Evolutionary conservation across 2,113 vertebrate species (phyloP).

Genomic region (Vidua macroura): DNA sequence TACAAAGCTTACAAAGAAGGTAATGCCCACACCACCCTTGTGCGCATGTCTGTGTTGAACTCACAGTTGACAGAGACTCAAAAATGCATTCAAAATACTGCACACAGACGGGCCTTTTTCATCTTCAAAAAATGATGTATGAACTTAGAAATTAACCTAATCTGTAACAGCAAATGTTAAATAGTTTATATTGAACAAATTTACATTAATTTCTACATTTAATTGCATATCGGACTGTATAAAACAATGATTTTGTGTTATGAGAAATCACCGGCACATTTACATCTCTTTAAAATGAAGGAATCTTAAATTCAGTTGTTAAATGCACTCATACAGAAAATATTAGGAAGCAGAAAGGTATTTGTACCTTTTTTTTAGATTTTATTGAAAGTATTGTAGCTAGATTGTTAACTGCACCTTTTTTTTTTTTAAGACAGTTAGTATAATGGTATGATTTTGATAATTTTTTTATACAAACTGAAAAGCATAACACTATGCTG

Average conservation of each 20-base stretch:
- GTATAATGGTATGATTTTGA: not conserved
- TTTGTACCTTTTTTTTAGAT: not conserved
- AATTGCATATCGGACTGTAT: not conserved
- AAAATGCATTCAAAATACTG: not conserved
- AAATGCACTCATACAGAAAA: not conserved
- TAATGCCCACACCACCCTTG: rapidly evolving
- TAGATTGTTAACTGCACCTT: not conserved
- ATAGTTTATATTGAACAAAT: not conserved
- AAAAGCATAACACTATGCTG: not conserved
- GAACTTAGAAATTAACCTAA: not conserved
- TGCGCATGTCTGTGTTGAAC: not conserved
- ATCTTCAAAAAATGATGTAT: not conserved
- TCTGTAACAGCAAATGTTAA: not conserved
- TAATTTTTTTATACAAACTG: not conserved
- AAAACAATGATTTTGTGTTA: not conserved
- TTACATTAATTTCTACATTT: not conserved
- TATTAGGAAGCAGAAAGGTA: not conserved
- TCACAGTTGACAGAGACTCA: not conserved
- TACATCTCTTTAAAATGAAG: not conserved
- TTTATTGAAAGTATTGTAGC: not conserved
- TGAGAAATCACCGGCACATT: not conserved
- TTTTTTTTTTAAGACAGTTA: not conserved
- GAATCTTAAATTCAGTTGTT: not conserved
- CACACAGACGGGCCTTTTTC: rapidly evolving
- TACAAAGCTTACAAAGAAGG: not conserved